Percentiles rank a stretch among this genome's conserved stretches.
phyloP scores from a whole-genome alignment of 2,797 vertebrate species.

The Calcarius lapponicus region DNA sequence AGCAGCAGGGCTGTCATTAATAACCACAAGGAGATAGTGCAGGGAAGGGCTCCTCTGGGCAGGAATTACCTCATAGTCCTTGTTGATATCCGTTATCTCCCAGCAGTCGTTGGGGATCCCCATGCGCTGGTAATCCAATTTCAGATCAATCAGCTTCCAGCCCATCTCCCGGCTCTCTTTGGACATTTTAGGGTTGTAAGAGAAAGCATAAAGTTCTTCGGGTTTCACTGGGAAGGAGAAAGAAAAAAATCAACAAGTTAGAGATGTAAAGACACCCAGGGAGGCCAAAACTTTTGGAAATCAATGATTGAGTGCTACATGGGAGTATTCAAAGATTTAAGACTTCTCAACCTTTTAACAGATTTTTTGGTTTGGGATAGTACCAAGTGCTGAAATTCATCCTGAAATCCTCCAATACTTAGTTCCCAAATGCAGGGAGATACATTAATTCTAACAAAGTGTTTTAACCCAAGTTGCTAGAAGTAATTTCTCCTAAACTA shows the following conservation, averaged over 20 bases:
- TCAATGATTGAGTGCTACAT: background rate
- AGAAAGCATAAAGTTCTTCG: constrained; percentile 84
- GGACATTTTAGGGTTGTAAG: constrained; percentile 80
- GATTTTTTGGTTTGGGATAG: background rate
- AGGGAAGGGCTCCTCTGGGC: background rate
- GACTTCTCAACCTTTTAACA: background rate
- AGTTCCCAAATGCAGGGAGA: background rate
- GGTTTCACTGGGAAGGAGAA: constrained; percentile 67
- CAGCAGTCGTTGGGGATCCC: constrained; percentile 79
- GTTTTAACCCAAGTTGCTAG: background rate
- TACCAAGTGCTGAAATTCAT: background rate
- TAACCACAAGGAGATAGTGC: background rate
- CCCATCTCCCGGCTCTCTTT: constrained; percentile 74
- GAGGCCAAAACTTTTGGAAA: background rate
- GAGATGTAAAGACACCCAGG: background rate
- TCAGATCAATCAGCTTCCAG: constrained; percentile 76
- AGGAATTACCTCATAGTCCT: constrained; percentile 79
- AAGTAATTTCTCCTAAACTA: background rate
- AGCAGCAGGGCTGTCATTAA: background rate
- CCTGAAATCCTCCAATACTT: background rate
- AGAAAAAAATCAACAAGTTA: background rate
- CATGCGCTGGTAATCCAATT: constrained; percentile 80
- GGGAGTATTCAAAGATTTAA: background rate
- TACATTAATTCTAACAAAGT: background rate
- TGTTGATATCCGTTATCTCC: constrained; percentile 79